These are phyloP conservation scores for Lagopus muta DNA, from an alignment of 2,113 vertebrate genomes.

Conservation along the genomic window DNA sequence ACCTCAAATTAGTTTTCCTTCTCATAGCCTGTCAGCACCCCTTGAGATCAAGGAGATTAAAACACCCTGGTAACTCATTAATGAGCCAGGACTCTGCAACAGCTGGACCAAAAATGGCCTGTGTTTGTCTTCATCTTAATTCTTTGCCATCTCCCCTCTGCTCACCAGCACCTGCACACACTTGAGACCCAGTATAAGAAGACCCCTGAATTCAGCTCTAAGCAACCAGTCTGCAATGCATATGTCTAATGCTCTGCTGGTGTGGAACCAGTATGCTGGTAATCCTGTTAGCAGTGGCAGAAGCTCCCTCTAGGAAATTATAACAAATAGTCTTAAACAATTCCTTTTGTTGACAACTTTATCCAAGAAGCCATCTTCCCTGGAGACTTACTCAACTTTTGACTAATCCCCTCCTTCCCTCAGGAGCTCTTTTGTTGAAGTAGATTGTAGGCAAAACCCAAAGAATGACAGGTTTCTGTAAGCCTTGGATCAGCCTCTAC, in stretches of 20 bases:
- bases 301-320: constrained; percentile 61
- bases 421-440: constrained; percentile 73
- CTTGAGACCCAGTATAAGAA: constrained; percentile 41
- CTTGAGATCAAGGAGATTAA: constrained; percentile 43
- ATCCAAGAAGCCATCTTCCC: constrained; percentile 76
- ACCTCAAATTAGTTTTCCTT: constrained; percentile 33
- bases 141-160: constrained; percentile 32
- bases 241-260: constrained; percentile 53
- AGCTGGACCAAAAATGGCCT: constrained; percentile 46
- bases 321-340: constrained; percentile 73
- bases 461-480: constrained; percentile 62
- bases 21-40: constrained; percentile 30
- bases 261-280: constrained; percentile 58
- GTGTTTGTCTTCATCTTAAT: constrained; percentile 17
- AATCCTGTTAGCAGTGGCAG: constrained; percentile 68
- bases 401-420: constrained; percentile 71
- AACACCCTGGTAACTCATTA: constrained; percentile 19
- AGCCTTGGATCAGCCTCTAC: constrained; percentile 50
- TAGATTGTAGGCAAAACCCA: constrained; percentile 63
- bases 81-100: neutral
- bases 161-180: constrained; percentile 42
- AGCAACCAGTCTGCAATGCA: constrained; percentile 44
- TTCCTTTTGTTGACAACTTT: constrained; percentile 76
- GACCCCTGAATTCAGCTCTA: constrained; percentile 56
- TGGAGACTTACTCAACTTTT: constrained; percentile 73